phyloP scores from a whole-genome alignment of 37 sponge, comb jelly and placozoan genomes.

The Mnemiopsis leidyi region DNA sequence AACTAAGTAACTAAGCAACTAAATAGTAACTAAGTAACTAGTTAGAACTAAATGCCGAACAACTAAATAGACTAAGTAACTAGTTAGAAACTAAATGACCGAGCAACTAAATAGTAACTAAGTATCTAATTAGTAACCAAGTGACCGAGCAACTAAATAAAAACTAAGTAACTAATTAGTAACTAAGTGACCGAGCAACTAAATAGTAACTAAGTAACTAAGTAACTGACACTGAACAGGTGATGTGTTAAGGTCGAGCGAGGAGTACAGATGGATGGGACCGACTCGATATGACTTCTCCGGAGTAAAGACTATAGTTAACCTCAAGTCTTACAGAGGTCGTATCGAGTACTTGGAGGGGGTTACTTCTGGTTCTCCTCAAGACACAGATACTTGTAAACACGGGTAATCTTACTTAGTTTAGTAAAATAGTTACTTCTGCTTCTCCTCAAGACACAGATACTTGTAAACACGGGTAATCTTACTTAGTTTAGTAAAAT shows the following conservation, averaged over 20 bases:
- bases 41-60: too few relatives aligned
- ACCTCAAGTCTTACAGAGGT: not conserved
- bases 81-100: too few relatives aligned
- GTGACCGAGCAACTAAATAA: too few relatives aligned
- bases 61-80: too few relatives aligned
- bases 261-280: slow-evolving; percentile 22
- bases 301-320: not conserved
- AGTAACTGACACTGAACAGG: not conserved
- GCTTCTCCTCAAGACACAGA: not conserved
- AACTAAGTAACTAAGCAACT: too few relatives aligned
- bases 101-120: too few relatives aligned
- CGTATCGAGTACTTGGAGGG: not conserved
- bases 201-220: too few relatives aligned
- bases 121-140: too few relatives aligned
- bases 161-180: too few relatives aligned
- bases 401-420: not conserved
- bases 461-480: slow-evolving; percentile 5
- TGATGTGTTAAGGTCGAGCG: not conserved
- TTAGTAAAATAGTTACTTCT: not conserved
- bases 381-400: slow-evolving; percentile 1
- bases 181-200: too few relatives aligned
- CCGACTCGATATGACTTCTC: slow-evolving; percentile 1
- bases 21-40: too few relatives aligned
- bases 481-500: too few relatives aligned
- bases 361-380: not conserved